Conservation (phyloP, 2,888 invertebrate genomes). For the Drosophila multiciliata region DNA sequence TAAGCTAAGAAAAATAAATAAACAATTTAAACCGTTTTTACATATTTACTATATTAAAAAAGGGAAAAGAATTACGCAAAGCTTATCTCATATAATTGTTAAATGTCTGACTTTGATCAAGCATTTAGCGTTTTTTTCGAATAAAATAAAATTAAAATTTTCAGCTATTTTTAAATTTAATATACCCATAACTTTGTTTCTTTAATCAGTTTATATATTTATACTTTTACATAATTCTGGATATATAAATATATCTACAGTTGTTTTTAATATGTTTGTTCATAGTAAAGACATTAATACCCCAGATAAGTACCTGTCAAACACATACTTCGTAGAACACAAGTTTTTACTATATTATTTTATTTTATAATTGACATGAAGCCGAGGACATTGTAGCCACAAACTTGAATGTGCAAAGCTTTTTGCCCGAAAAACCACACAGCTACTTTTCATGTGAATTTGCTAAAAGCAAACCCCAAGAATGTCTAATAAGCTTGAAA, state of each 20-base stretch:
- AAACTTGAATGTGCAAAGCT: constrained; percentile 14
- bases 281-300: not conserved
- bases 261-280: not conserved
- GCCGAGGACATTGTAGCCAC: constrained; percentile 1
- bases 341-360: not conserved
- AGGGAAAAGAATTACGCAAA: too few relatives aligned
- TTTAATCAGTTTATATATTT: not conserved
- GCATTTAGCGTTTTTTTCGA: too few relatives aligned
- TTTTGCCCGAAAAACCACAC: constrained; percentile 15
- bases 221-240: not conserved
- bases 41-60: not conserved
- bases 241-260: not conserved
- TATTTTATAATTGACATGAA: not conserved
- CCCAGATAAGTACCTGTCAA: not conserved
- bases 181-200: not conserved
- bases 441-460: constrained; percentile 4
- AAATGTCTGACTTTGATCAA: not conserved
- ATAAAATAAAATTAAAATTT: too few relatives aligned
- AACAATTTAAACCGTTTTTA: not conserved
- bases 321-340: not conserved
- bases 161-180: not conserved
- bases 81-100: not conserved
- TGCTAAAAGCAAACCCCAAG: constrained; percentile 12
- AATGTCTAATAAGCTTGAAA: constrained; percentile 34
- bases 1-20: not conserved